These are phyloP conservation scores for Musca vetustissima DNA, from an alignment of 1,140 invertebrate species.

Conservation along the genomic window DNA sequence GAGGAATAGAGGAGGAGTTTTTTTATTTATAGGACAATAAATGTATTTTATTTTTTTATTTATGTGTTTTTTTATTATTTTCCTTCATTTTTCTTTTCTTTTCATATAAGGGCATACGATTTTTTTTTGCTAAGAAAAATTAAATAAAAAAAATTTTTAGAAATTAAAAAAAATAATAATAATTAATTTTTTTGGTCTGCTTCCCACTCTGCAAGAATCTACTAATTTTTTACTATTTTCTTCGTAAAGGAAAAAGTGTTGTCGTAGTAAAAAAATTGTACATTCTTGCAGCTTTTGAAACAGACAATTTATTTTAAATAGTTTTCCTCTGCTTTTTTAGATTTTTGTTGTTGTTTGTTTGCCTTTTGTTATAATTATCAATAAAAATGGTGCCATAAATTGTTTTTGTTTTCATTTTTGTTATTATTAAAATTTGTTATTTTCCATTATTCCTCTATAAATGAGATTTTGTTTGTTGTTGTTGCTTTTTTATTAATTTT, in stretches of 20 bases:
- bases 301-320: background rate
- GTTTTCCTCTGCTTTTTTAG: background rate
- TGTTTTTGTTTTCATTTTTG: background rate
- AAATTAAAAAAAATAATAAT: too few species aligned
- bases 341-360: background rate
- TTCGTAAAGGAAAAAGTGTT: too few species aligned
- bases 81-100: background rate
- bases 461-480: too few species aligned
- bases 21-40: slow-evolving; percentile 14
- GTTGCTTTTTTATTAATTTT: slow-evolving; percentile 18
- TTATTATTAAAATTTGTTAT: slow-evolving; percentile 1
- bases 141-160: too few species aligned
- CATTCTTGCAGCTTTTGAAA: too few species aligned
- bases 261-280: too few species aligned
- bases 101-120: slow-evolving; percentile 11
- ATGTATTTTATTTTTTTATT: slow-evolving; percentile 1
- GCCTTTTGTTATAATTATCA: slow-evolving; percentile 14
- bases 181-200: too few species aligned
- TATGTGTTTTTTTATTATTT: background rate
- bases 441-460: background rate
- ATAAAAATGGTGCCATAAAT: slow-evolving; percentile 24
- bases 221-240: too few species aligned
- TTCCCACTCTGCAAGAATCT: too few species aligned
- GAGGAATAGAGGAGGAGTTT: slow-evolving; percentile 8
- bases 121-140: slow-evolving; percentile 16